Evolutionary conservation across 2,113 vertebrate species (phyloP).

Genomic region (Myodes glareolus): DNA sequence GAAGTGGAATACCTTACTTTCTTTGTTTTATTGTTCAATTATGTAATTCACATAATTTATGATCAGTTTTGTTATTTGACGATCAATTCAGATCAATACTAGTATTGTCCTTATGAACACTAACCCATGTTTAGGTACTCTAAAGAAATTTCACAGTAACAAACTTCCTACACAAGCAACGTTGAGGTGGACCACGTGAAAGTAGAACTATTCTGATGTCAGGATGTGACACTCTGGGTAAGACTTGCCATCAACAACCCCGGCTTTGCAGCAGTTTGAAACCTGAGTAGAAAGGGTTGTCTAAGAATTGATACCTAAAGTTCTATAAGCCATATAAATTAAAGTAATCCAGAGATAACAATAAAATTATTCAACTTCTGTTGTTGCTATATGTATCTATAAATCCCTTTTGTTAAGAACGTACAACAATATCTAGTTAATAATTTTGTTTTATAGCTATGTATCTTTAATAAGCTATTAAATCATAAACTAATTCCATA

Average conservation of each 20-base stretch:
- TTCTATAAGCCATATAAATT: not conserved
- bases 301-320: not conserved
- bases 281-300: not conserved
- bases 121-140: not conserved
- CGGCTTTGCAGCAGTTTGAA: not conserved
- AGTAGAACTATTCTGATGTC: not conserved
- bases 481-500: not conserved
- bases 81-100: not conserved
- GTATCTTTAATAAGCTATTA: not conserved
- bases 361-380: not conserved
- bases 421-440: not conserved
- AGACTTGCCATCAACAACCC: not conserved
- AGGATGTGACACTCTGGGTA: not conserved
- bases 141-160: not conserved
- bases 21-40: constrained; percentile 19
- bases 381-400: not conserved
- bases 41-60: not conserved
- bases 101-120: not conserved
- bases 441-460: not conserved
- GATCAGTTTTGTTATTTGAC: not conserved
- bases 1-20: not conserved
- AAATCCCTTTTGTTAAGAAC: not conserved
- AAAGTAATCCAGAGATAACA: not conserved
- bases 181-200: not conserved
- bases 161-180: not conserved